Evolutionary conservation across 2,113 vertebrate genomes (phyloP).

Genomic region (Coptodon rendalli): DNA sequence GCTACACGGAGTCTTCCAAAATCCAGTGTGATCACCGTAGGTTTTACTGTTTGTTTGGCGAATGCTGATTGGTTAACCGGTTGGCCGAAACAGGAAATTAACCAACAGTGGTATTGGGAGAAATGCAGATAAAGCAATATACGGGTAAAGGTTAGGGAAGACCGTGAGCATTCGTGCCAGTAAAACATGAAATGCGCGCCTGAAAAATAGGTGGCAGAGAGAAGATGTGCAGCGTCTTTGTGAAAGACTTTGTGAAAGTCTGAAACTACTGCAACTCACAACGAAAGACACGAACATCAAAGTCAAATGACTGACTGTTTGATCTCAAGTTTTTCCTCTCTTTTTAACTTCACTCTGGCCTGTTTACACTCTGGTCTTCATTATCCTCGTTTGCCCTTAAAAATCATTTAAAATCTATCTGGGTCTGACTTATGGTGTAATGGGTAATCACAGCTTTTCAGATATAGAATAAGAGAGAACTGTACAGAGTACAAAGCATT

Average conservation of each 20-base stretch:
- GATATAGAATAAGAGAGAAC: background rate
- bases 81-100: background rate
- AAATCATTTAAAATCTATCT: slow-evolving; percentile 51
- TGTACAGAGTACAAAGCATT: slow-evolving; percentile 5
- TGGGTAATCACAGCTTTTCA: background rate
- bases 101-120: background rate
- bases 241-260: slow-evolving; percentile 45
- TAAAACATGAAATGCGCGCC: background rate
- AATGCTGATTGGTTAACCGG: background rate
- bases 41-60: background rate
- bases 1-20: background rate
- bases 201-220: slow-evolving; percentile 44
- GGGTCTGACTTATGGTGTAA: slow-evolving; percentile 4
- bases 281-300: slow-evolving; percentile 63
- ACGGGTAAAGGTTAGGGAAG: background rate
- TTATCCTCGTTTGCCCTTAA: slow-evolving; percentile 53
- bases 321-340: slow-evolving; percentile 49
- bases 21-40: background rate
- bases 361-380: slow-evolving; percentile 63
- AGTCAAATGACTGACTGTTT: slow-evolving; percentile 57
- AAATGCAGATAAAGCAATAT: background rate
- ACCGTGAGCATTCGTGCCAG: background rate
- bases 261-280: slow-evolving; percentile 43
- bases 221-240: slow-evolving; percentile 33
- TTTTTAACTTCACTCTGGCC: slow-evolving; percentile 51